Evolutionary conservation across 2,888 invertebrate genomes (phyloP), one percentile per base, ranked within the genome.

Genomic region (Dryomyza anilis): DNA sequence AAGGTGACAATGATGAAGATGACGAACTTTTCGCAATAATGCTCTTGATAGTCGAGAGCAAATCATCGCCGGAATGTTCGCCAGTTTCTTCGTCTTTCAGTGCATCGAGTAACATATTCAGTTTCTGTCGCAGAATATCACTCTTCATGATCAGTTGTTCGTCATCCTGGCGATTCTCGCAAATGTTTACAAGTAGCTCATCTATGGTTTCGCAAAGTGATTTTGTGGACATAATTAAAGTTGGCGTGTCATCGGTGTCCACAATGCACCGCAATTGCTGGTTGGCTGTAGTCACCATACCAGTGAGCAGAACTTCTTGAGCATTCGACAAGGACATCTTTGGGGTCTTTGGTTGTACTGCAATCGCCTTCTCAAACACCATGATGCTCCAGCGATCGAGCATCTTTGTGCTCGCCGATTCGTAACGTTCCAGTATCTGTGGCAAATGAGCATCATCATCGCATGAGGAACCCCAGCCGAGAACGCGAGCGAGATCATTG

Each of bases 391-490:
- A 97, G 73, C 97, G 91, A 83, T 98, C 98, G 57, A 98, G 86
- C 93, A 98, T 97, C 85, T 96, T 97, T 60, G 96, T 96, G 78
- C 96, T 93, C n/a, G 98, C 96, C 73, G 93, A 91, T 84, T 98
- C 98, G 81, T 97, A 95, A 71, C 94, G 91, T 80, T 98, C 96
- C 45, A 98, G 85, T 55, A 97, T 88, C 74, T 93, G 92, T 10
- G 96, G 95, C 55, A 98, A 86, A 80, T 96, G 95, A 8, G 96
- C 91, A 73, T 96, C 96, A 78, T 97, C 96, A 77, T 97, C 97
- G 79, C 96, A 97, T 12, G 95, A 93, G 8, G 95, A 91, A 12
- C 98, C 98, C 98, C 98, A 98, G 43, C 98, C 98, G 19, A 96
- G 85, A 5, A 98, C 97, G 8, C 98, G 87, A 0, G 98, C 96